Evolutionary conservation across 2,888 invertebrate genomes (phyloP), one percentile per base, ranked within the genome.

Genomic region (Platynereis dumerilii): DNA sequence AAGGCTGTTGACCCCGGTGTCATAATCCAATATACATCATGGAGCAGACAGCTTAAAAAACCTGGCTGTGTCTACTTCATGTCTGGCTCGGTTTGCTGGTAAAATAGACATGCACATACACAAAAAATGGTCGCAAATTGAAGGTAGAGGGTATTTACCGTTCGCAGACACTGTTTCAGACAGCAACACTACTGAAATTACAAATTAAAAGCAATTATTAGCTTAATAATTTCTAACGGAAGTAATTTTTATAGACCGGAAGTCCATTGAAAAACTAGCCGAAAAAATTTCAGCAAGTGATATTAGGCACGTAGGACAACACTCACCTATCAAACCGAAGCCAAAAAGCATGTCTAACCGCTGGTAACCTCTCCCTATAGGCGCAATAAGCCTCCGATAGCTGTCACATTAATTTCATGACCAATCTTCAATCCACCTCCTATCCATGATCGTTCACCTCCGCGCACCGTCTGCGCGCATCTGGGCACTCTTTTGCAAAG

Each of bases 301-400:
- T 65, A 54, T 60, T n/a, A 45, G 28, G 44, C 52, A 54, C 34
- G 28, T 24, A 42, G 54, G 20, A 52, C 26, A 17, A 22, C 61
- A 72, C 74, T 75, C 74, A 77, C 77, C 77, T 74, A 76, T 73
- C 28, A 73, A 73, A 66, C 76, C 75, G 75, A 76, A 76, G 71
- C 75, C 75, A 74, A 76, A 74, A 66, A 77, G 74, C 77, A 76
- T 77, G 70, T 73, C 76, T 74, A 34, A 7, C 12, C 34, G 12
- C 5, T 5, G 34, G 34, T 34, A 34, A 34, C 34, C 34, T 34
- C 34, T 34, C 34, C 34, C 34, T 5, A 34, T 34, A 7, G 34
- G 34, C 34, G 34, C 34, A 34, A 34, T 34, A 34, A 7, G 52
- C 52, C 52, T 24, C n/a, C 7, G 20, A 10, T 3, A 7, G 52